A percentile compares a stretch with the other conserved stretches of the same genome.
Evolutionary conservation across 1,140 invertebrate species (phyloP).

Genomic region (Maniola jurtina): DNA sequence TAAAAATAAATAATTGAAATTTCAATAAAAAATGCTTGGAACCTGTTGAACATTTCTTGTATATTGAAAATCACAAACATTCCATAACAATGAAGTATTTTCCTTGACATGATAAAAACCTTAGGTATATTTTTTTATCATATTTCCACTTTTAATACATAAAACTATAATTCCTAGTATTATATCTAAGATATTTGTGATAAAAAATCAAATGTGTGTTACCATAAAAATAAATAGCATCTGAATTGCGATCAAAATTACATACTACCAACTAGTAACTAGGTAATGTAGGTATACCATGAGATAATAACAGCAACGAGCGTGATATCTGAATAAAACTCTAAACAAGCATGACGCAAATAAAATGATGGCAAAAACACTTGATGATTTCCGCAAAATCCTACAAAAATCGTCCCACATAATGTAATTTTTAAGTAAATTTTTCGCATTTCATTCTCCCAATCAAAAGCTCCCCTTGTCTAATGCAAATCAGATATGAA

Average conservation of each 20-base stretch:
- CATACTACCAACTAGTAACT: background rate
- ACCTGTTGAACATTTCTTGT: no score
- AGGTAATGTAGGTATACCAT: background rate
- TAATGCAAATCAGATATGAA: conserved; percentile 32
- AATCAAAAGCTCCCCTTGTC: conserved; percentile 24
- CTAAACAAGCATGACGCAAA: background rate
- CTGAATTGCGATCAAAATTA: background rate
- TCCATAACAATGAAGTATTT: conserved; percentile 6
- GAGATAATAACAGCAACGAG: background rate
- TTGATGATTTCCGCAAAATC: conserved; percentile 2
- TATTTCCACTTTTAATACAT: background rate
- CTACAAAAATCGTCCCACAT: conserved; percentile 2
- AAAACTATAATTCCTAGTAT: background rate
- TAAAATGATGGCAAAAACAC: background rate
- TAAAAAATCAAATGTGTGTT: background rate
- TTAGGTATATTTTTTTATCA: background rate
- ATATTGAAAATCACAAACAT: background rate
- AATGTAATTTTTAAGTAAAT: conserved; percentile 7
- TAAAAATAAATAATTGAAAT: no score
- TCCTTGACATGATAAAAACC: background rate
- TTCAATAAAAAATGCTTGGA: no score
- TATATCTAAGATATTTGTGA: background rate
- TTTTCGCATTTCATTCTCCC: background rate
- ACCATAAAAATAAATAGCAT: conserved; percentile 2
- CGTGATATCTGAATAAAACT: background rate